Evolutionary conservation across 2,113 vertebrate genomes (phyloP).

Genomic region (Tympanuchus pallidicinctus): DNA sequence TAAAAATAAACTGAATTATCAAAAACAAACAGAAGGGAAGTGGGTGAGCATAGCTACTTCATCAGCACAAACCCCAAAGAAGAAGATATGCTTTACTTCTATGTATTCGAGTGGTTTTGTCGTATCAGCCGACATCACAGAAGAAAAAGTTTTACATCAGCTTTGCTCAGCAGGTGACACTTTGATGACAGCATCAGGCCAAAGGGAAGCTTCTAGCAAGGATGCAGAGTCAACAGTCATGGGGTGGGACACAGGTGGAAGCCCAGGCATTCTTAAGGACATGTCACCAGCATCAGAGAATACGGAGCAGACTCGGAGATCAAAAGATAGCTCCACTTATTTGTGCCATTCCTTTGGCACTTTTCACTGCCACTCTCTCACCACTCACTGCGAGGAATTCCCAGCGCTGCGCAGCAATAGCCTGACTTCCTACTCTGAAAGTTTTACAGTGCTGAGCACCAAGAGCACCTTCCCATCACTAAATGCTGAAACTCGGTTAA

Average conservation of each 20-base stretch:
- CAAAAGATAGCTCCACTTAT: background rate
- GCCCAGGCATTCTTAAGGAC: background rate
- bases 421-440: background rate
- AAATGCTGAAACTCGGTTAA: constrained; percentile 74
- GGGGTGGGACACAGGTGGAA: background rate
- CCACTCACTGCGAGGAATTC: background rate
- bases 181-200: background rate
- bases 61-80: background rate
- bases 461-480: constrained; percentile 72
- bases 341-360: constrained; percentile 12
- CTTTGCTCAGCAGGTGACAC: constrained; percentile 16
- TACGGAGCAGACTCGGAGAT: background rate
- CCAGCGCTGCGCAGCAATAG: background rate
- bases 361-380: constrained; percentile 14
- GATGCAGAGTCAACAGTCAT: background rate
- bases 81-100: constrained; percentile 35
- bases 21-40: background rate
- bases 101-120: constrained; percentile 6
- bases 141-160: background rate
- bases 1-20: background rate
- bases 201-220: background rate
- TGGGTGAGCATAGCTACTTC: background rate
- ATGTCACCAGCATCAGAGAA: background rate
- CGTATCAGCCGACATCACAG: constrained; percentile 7
- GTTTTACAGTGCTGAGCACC: background rate